These are phyloP conservation scores for Tanytarsus gracilentus DNA, from an alignment of 2,888 invertebrate genomes.

Conservation along the genomic window DNA sequence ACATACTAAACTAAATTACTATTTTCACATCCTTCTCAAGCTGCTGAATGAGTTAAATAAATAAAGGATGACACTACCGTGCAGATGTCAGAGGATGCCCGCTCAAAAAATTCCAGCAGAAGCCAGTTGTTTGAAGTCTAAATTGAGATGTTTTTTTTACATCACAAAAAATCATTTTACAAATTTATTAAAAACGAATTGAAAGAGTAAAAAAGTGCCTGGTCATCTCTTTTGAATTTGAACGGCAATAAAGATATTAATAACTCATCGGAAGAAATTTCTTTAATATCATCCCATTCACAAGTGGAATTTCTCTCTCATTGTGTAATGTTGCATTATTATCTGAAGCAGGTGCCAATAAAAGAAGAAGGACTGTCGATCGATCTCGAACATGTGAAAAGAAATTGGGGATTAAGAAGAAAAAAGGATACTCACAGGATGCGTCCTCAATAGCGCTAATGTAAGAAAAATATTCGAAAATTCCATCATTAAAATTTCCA, in stretches of 20 bases:
- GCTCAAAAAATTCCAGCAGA: background rate
- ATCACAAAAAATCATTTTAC: background rate
- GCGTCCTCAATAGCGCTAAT: conserved; percentile 19
- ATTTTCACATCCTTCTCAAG: background rate
- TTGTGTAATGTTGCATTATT: conserved; percentile 9
- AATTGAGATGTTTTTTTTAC: conserved; percentile 18
- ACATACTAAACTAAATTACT: conserved; percentile 6
- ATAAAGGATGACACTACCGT: background rate
- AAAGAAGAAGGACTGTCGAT: background rate
- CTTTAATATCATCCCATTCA: background rate
- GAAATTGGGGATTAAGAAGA: background rate
- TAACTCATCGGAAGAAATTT: background rate
- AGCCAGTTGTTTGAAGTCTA: conserved; percentile 16
- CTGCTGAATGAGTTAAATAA: background rate
- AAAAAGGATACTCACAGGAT: conserved; percentile 17
- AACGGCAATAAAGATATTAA: conserved; percentile 17
- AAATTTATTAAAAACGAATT: conserved; percentile 7
- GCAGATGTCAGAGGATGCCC: conserved; percentile 8
- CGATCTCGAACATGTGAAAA: background rate
- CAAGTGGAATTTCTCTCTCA: background rate
- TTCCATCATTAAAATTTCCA: background rate
- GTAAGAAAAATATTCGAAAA: conserved; percentile 13
- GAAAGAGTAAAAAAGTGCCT: conserved; percentile 10
- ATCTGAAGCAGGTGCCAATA: conserved; percentile 22
- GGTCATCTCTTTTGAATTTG: conserved; percentile 14